Evolutionary conservation across 2,888 invertebrate genomes (phyloP), one percentile per base, ranked within the genome.

Genomic region (Buathra laborator): DNA sequence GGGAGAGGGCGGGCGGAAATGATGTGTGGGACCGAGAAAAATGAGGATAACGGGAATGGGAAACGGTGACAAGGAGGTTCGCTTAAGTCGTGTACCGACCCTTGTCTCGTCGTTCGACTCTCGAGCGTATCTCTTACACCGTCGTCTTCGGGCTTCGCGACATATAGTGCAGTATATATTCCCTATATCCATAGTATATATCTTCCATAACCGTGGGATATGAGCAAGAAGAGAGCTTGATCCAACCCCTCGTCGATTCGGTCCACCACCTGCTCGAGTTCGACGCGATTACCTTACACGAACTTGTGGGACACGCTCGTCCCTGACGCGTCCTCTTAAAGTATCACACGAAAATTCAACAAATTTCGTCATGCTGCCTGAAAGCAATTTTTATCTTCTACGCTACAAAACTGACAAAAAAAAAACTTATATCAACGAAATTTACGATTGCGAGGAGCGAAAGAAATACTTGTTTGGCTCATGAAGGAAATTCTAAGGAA

Each of bases 31-130:
- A 48, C 37, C 29, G 48, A 48, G 48, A n/a, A 12, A n/a, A 48
- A 48, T 48, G 48, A 48, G 14, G 48, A 48, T 48, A 48, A 46
- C 37, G 24, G 46, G 67, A 24, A 62, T 48, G 62, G 46, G 68
- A 64, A 75, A 70, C 19, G 16, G 70, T 64, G 83, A 70, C 78
- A 66, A 75, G 75, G 68, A 14, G 75, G 44, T 66, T 75, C 74
- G 53, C 46, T 74, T 44, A 46, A 74, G 74, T 78, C 68, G 68
- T 53, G 68, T 67, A 77, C 66, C 71, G 71, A 56, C 82, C 67
- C 66, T 67, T 46, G 66, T 72, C 76, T 78, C 56, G 32, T 59
- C 76, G 76, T 82, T 82, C 77, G 43, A 71, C 46, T 59, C 59
- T 71, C 6, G 24, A 71, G 64, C 44, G 53, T 56, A 67, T 68